Evolutionary conservation across 2,113 vertebrate genomes (phyloP), one percentile per base, ranked within the genome.

Genomic region (Nesogale talazaci): DNA sequence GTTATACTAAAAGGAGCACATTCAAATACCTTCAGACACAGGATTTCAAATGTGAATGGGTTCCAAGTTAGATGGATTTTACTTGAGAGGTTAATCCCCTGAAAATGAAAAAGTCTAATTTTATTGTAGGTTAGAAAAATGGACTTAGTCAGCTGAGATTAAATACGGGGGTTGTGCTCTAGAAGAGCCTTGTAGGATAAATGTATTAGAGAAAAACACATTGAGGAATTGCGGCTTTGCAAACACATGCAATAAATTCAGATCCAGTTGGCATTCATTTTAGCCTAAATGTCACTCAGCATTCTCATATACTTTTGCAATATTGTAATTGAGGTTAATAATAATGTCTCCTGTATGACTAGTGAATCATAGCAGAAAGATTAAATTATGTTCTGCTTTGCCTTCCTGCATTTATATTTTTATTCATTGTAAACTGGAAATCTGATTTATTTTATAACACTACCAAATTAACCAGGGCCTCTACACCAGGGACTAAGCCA

Each of bases 371-470:
- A 86, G 90, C 75, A 93, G 82, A 70, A 87, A 93, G n/a, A 94
- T 79, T 83, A 89, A 94, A 80, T 90, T 93, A 81, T 70, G 59
- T 85, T 79, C 59, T 85, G 27, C 27, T 89, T 88, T 90, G 75
- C 79, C 34, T 90, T 81, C 38, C 11, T 88, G n/a, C 80, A 88
- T 88, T 96, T 93, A 86, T 93, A 92, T 72, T 79, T 96, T 94
- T 95, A 95, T 95, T 95, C 92, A 90, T 76, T 86, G 56, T 59
- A 80, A 36, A 57, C 70, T 90, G 25, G 65, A 88, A 90, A 77
- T 92, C 40, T 63, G 70, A 85, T 93, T 63, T 91, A 36, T 89
- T 89, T 95, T 82, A 83, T 57, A 76, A 65, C 14, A 59, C 52
- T 63, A 40, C 34, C 88, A n/a, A 34, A 92, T 88, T 93, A 90